Percentiles rank a stretch among this genome's conserved stretches.
These are phyloP conservation scores for Lapara coniferarum DNA, from an alignment of 2,888 invertebrate genomes.

Conservation along the genomic window DNA sequence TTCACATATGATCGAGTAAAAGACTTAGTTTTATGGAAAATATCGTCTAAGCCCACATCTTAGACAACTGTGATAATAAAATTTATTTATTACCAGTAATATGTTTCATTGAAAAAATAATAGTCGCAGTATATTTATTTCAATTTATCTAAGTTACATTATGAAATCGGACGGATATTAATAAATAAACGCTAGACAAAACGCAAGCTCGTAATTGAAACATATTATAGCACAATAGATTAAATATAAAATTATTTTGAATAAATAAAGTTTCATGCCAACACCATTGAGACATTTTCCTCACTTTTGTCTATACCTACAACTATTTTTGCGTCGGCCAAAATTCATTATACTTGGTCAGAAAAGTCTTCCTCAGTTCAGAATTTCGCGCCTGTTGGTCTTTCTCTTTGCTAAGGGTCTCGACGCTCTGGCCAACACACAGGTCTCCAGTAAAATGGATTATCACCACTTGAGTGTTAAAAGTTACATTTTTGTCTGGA, in stretches of 20 bases:
- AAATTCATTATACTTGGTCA: slow-evolving; percentile 76
- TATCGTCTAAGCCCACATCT: slow-evolving; percentile 68
- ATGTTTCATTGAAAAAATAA: background rate
- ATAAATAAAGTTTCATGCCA: slow-evolving; percentile 13
- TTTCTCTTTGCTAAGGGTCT: slow-evolving; percentile 85
- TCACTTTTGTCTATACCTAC: background rate
- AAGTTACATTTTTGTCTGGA: slow-evolving; percentile 76
- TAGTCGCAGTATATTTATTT: slow-evolving; percentile 43
- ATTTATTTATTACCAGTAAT: background rate
- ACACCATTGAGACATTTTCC: slow-evolving; percentile 14
- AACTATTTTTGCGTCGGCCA: slow-evolving; percentile 74
- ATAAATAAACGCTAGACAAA: slow-evolving; percentile 52
- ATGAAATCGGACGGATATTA: slow-evolving; percentile 34
- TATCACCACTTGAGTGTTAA: slow-evolving; percentile 84
- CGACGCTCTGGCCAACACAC: slow-evolving; percentile 80
- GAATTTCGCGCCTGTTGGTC: slow-evolving; percentile 86
- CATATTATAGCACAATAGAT: slow-evolving; percentile 6
- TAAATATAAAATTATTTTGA: slow-evolving; percentile 18
- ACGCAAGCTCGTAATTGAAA: slow-evolving; percentile 29
- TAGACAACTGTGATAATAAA: slow-evolving; percentile 51
- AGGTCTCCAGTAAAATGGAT: slow-evolving; percentile 85
- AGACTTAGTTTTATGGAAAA: slow-evolving; percentile 89
- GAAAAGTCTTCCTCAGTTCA: slow-evolving; percentile 83
- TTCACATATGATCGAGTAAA: slow-evolving; percentile 92
- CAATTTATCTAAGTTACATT: slow-evolving; percentile 39